These are phyloP conservation scores for Alces alces DNA, from an alignment of 2,113 vertebrate species.

Conservation along the genomic window DNA sequence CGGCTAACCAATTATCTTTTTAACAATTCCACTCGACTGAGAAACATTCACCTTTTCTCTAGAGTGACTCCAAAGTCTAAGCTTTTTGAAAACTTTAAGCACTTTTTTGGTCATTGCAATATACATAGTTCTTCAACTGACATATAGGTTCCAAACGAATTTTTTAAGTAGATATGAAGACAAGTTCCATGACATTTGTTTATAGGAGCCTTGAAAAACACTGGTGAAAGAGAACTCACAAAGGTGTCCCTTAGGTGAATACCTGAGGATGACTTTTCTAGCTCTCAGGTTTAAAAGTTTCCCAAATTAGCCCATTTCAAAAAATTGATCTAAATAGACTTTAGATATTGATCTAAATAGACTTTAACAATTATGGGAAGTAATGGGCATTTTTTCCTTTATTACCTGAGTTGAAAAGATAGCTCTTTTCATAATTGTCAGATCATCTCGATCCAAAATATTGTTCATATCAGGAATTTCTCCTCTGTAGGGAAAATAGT, in stretches of 20 bases:
- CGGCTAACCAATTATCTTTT: neutral
- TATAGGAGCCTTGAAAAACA: neutral
- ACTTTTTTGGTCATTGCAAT: neutral
- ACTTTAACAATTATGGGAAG: neutral
- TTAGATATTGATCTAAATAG: neutral
- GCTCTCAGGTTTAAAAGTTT: neutral
- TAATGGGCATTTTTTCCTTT: neutral
- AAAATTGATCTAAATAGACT: neutral
- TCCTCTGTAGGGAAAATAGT: slow-evolving; percentile 83
- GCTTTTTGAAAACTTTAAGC: neutral
- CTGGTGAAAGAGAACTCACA: neutral
- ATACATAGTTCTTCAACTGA: neutral
- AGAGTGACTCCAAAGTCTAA: neutral
- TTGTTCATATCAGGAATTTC: slow-evolving; percentile 94
- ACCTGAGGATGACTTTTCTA: neutral
- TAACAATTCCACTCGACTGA: neutral
- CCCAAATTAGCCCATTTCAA: neutral
- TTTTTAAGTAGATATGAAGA: neutral
- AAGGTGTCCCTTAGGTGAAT: neutral
- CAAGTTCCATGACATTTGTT: neutral
- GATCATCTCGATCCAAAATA: slow-evolving; percentile 94
- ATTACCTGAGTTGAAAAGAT: slow-evolving; percentile 97
- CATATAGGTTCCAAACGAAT: neutral
- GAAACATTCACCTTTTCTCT: neutral
- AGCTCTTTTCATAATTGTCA: slow-evolving; percentile 97